Percentiles rank a stretch among this genome's conserved stretches.
Evolutionary conservation across 2,113 vertebrate genomes (phyloP).

Genomic region (Fulica atra): DNA sequence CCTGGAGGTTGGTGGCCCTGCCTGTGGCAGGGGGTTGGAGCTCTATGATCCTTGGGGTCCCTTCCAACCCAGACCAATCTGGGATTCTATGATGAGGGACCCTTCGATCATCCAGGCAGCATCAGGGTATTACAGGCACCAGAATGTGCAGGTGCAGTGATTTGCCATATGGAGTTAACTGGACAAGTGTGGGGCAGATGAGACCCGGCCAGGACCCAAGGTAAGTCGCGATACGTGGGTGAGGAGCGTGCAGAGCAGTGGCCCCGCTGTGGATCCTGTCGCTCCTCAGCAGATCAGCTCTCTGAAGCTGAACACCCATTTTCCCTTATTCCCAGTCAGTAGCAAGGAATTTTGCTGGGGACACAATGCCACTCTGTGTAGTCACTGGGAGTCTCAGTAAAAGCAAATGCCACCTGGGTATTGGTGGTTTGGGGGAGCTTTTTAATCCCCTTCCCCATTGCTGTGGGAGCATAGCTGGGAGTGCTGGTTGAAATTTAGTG

Average conservation of each 20-base stretch:
- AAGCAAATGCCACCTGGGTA: background rate
- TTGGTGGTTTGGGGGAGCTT: background rate
- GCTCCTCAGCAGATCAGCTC: background rate
- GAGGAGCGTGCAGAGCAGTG: rapidly evolving
- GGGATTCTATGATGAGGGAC: background rate
- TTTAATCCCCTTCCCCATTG: too few species aligned
- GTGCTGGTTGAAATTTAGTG: background rate
- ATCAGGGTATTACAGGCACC: background rate
- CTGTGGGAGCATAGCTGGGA: background rate
- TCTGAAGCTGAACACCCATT: rapidly evolving
- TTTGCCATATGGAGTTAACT: background rate
- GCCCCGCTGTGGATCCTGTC: background rate
- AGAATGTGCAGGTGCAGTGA: background rate
- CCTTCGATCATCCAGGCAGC: background rate
- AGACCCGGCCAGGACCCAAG: background rate
- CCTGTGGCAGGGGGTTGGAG: too few species aligned
- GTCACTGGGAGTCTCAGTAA: background rate
- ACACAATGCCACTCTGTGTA: background rate
- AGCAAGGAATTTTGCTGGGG: background rate
- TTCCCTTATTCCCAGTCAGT: background rate
- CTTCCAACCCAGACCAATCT: too few species aligned
- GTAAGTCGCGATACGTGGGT: background rate
- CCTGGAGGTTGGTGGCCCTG: too few species aligned
- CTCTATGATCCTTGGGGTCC: too few species aligned
- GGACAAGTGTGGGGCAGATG: background rate